Evolutionary conservation across 1,140 invertebrate genomes (phyloP), one percentile per base, ranked within the genome.

Genomic region (Sycophila sp.): DNA sequence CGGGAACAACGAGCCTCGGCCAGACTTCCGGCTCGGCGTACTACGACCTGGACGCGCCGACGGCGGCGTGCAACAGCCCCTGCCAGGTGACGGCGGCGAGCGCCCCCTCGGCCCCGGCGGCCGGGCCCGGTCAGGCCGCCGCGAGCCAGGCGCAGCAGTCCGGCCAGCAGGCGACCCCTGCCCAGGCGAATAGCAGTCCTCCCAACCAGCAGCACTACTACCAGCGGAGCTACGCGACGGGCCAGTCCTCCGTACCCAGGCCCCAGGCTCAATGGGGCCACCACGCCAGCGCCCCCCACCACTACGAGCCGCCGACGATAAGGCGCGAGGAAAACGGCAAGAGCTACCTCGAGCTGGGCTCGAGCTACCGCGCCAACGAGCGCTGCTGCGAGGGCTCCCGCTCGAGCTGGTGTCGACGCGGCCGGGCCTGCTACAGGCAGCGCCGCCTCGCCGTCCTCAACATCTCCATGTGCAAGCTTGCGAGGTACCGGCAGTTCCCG

Each of bases 401-500:
- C 76, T 89, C 90, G 69, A 90, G 88, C 56, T 93, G 93, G 89
- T 94, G 93, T 80, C 86, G 89, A 69, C 90, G 91, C 51, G 92
- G 91, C 24, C 85, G 90, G 24, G 90, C 89, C 38, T 94, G 93
- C 79, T 96, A 96, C 82, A 90, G 93, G 78, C 93, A 95, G 77
- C 90, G 94, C 59, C 87, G 96, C 17, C 90, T 96, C 73, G 94
- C 94, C 75, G 94, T 98, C 74, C 91, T 97, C 76, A 96, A 97
- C 80, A 90, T 97, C 47, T 97, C 95, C 59, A 95, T 97, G 91
- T 93, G 93, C 81, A 98, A 98, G 85, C 87, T 98, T 66, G 94
- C 94, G 71, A 89, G 94, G 77, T 94, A 94, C 77, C 89, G 94
- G 22, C 94, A 96, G 83, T 94, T 93, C 70, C 92, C 93, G 2